Evolutionary conservation across 1,140 invertebrate species (phyloP), one percentile per base, ranked within the genome.

Genomic region (Sitophilus oryzae): DNA sequence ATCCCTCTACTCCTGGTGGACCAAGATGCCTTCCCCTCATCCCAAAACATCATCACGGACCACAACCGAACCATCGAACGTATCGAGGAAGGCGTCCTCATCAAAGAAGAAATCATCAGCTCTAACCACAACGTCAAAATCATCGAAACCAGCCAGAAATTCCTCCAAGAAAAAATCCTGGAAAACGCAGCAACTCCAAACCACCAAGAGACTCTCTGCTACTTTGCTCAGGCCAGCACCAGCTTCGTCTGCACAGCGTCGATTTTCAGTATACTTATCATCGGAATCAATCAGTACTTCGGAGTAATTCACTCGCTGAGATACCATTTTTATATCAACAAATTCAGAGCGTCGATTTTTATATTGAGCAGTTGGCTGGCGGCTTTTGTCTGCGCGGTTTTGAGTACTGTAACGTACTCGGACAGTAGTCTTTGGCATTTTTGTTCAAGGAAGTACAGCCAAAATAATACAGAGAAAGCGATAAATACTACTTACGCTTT

Each of bases 271-370:
- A 68, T 92, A 4, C 77, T 91, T 6, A 77, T 93, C 8, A 90
- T 94, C 30, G 86, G 88, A 1, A 73, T 91, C 1, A 91, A 94
- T 66, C 86, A 92, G 63, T 92, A 91, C 71, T 85, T 87, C 58
- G 91, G 90, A 0, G 88, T 94, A 22, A 86, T 89, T 3, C 86
- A 89, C 68, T 90, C 90, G 0, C 74, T 93, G 18, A 81, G 87
- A n/a, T 92, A 93, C 69, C 84, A 88, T 56, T 81, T 82, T 11
- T 80, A 84, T 22, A 79, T 93, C 52, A 82, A 89, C 62, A 83
- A 87, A 61, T 72, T 82, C 8, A 82, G 83, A 37, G 86, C 85
- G 0, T 81, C 78, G 1, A 69, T 84, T 0, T 74, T 91, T 9
- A 86, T 92, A 46, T 73, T 79, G 6, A 71, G 77, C 10, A 77